phyloP scores from a whole-genome alignment of 1,140 invertebrate genomes.

The Musca domestica region DNA sequence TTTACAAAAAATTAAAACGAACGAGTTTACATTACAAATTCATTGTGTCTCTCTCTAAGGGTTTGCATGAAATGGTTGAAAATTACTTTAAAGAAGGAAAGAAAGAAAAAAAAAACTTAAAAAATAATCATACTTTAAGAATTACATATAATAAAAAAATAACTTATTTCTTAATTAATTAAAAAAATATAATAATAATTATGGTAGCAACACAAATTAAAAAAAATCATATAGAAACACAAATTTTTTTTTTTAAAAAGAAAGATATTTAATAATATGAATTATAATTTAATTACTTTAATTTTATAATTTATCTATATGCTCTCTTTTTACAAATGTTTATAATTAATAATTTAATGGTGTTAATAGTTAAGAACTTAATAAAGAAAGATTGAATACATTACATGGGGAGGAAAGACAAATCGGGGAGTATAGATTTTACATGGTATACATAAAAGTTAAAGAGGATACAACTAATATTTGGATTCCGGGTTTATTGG shows the following conservation, averaged over 20 bases:
- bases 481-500: neutral
- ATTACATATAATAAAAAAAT: neutral
- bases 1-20: constrained; percentile 4
- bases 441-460: too few relatives aligned
- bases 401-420: neutral
- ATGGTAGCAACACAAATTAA: neutral
- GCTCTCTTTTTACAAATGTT: too few relatives aligned
- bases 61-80: neutral
- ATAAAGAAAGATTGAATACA: too few relatives aligned
- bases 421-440: neutral
- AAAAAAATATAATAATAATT: neutral
- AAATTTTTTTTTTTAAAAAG: too few relatives aligned
- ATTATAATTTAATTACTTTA: neutral
- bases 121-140: constrained; percentile 4
- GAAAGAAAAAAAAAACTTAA: constrained; percentile 32
- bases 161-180: neutral
- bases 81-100: constrained; percentile 36
- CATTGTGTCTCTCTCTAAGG: constrained; percentile 40
- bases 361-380: too few relatives aligned
- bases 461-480: neutral
- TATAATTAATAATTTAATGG: too few relatives aligned
- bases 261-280: neutral
- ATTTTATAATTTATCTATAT: too few relatives aligned
- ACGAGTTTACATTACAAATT: constrained; percentile 47
- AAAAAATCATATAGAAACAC: neutral